Evolutionary conservation across 2,888 invertebrate species (phyloP), one percentile per base, ranked within the genome.

Genomic region (Sepioteuthis lessoniana): DNA sequence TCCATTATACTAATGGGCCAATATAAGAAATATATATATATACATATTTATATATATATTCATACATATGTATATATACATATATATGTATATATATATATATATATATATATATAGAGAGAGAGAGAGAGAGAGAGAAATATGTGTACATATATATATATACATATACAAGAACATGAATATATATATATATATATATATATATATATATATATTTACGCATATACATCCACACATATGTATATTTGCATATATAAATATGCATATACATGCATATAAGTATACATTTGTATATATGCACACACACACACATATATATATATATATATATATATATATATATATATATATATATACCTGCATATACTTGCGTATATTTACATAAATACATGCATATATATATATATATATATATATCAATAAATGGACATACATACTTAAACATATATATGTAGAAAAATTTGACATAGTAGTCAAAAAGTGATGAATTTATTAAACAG

Each of bases 301-400:
- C n/a, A n/a, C n/a, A n/a, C n/a, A 42, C 7, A 42, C 7, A 42
- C 19, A 90, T 90, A 90, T 90, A 90, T 90, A 90, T 31, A 25
- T 90, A 37, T 31, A 28, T 31, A 37, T 90, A 37, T 90, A 37
- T 37, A 37, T 90, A 37, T 90, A 37, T 31, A 25, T 90, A 90
- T 31, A 31, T 31, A 90, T 90, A 90, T 90, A 90, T 90, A 90
- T 90, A 90, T 90, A 90, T 90, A 90, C n/a, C n/a, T n/a, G n/a
- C n/a, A n/a, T n/a, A n/a, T n/a, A n/a, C n/a, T n/a, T n/a, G n/a
- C n/a, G n/a, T n/a, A n/a, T n/a, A n/a, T n/a, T n/a, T n/a, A n/a
- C n/a, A n/a, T n/a, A n/a, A n/a, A n/a, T n/a, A n/a, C n/a, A n/a
- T n/a, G n/a, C 16, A 90, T 90, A 37, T 90, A 37, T 90, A 37